A percentile compares a stretch with the other conserved stretches of the same genome.
Conservation (phyloP, 2,888 invertebrate genomes). For the Serripes groenlandicus region DNA sequence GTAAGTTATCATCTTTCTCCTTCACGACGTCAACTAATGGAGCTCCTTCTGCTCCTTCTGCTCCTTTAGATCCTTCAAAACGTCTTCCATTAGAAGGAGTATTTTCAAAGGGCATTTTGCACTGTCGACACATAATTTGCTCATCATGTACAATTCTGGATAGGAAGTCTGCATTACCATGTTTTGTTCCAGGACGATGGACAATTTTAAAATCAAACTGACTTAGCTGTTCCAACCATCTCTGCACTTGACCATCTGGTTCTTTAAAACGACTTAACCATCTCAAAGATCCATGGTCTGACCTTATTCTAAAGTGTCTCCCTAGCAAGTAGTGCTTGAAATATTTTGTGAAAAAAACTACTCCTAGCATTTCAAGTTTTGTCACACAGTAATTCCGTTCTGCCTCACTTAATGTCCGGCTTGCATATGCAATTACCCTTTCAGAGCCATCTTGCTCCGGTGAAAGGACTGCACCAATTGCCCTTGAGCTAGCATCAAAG, state of each 20-base stretch:
- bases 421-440: constrained; percentile 32
- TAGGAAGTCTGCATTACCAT: background rate
- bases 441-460: constrained; percentile 39
- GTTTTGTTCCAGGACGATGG: background rate
- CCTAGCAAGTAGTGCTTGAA: background rate
- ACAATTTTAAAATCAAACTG: background rate
- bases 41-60: too few species aligned
- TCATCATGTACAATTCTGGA: too few species aligned
- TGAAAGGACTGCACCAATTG: constrained; percentile 26
- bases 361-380: background rate
- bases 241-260: background rate
- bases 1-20: too few species aligned
- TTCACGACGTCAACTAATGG: too few species aligned
- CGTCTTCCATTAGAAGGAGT: too few species aligned
- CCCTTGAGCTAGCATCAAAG: constrained; percentile 13
- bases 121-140: too few species aligned
- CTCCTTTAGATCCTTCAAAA: too few species aligned
- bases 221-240: background rate
- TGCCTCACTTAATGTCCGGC: background rate
- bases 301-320: background rate
- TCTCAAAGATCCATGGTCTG: background rate
- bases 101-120: too few species aligned
- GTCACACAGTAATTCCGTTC: constrained; percentile 19
- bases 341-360: background rate
- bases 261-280: background rate